phyloP scores from a whole-genome alignment of 2,113 vertebrate genomes.

The Poicephalus meyeri region DNA sequence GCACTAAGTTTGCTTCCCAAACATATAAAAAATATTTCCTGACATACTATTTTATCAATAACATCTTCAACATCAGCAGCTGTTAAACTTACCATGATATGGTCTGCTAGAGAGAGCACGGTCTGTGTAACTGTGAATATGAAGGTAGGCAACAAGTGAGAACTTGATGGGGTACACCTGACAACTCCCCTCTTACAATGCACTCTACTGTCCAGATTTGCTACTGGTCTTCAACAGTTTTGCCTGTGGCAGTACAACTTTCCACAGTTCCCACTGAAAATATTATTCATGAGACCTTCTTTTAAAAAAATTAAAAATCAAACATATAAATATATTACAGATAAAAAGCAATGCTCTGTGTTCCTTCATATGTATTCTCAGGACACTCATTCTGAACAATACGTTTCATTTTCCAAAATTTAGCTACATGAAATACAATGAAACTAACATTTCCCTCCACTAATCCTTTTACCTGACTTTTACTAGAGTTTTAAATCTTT shows the following conservation, averaged over 20 bases:
- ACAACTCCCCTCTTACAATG: accelerated
- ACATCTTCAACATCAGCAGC: background rate
- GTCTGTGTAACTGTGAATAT: accelerated
- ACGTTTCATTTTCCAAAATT: conserved; percentile 3
- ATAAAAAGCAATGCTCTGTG: background rate
- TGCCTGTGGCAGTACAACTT: background rate
- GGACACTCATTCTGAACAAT: background rate
- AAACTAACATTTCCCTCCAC: conserved; percentile 21
- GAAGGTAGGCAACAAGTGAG: background rate
- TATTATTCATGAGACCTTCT: background rate
- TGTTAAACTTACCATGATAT: background rate
- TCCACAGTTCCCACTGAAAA: background rate
- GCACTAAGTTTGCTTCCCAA: background rate
- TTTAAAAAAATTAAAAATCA: background rate
- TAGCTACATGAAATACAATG: background rate
- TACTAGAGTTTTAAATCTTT: conserved; percentile 47
- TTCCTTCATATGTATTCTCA: background rate
- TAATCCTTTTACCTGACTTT: conserved; percentile 58
- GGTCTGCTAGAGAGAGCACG: background rate
- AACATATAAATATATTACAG: background rate
- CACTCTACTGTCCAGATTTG: background rate
- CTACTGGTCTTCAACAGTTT: background rate
- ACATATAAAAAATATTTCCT: background rate
- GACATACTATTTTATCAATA: background rate
- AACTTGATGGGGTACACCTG: accelerated